Base-by-base conservation (phyloP, 2,113 vertebrate species). In the Ciconia maguari region DNA sequence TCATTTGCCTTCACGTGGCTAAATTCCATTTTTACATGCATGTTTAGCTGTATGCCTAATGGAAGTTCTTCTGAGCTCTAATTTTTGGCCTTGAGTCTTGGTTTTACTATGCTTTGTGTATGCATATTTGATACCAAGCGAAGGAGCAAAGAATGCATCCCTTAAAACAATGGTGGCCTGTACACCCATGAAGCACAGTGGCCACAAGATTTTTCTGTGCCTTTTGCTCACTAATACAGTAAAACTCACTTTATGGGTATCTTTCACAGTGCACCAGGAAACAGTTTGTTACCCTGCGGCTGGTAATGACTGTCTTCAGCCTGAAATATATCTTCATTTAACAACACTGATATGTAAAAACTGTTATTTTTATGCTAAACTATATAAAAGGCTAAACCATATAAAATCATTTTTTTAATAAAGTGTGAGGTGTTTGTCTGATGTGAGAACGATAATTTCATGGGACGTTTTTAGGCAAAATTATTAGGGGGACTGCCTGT, bases 51-150 rank as follows among this genome's bases (percentile, higher is more conserved):
- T 52, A 27, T 32, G 14, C 13, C n/a, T 60, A 38, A 68, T 3
- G 29, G 2, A 61, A 44, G 15, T 42, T 89, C 58, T 83, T 83
- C 32, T n/a, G 49, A 83, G 29, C 18, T 74, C 36, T n/a, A 1
- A 1, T 7, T 38, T 77, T 84, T 66, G 34, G 8, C 20, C 17
- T 83, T 57, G 34, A n/a, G 5, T 41, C 66, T 75, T 90, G 48
- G 1, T 51, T 89, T 85, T 30, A 30, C 65, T 62, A 1, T 16
- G 18, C 15, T 82, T 66, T 78, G 19, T 32, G 10, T 62, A 36
- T 25, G 6, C 5, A 10, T 34, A 25, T 41, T 71, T 90, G 52
- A 54, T 27, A 74, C 5, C 34, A 81, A 94, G 48, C 0, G 0
- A 89, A 74, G 16, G 16, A 79, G 57, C 17, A 57, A 85, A 64